phyloP scores from a whole-genome alignment of 2,797 vertebrate species.

The Euphonia xanthogaster region DNA sequence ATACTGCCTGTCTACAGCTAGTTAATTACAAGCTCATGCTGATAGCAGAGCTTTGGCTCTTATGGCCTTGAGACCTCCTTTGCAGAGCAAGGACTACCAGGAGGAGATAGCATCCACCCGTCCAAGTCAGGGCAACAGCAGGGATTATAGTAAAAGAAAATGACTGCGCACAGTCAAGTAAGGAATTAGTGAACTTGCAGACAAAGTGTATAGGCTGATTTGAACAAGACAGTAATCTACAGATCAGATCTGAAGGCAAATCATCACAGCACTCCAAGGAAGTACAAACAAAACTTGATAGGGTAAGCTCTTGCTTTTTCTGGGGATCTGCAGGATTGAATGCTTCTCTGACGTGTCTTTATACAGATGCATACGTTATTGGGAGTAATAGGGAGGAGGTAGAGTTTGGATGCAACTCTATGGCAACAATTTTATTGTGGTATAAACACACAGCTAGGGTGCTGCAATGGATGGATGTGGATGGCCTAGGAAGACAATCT shows the following conservation, averaged over 20 bases:
- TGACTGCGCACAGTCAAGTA: not conserved
- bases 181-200: not conserved
- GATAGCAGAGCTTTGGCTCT: not conserved
- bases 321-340: not conserved
- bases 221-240: not conserved
- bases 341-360: not conserved
- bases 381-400: not conserved
- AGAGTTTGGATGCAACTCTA: not conserved
- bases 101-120: not conserved
- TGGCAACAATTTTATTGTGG: not conserved
- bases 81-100: not conserved
- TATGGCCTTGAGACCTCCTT: not conserved
- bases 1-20: not conserved
- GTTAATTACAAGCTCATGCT: not conserved
- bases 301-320: not conserved
- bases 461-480: not conserved
- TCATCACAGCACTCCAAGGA: not conserved
- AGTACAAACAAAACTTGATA: not conserved
- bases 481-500: not conserved
- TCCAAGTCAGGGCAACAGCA: not conserved
- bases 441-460: not conserved
- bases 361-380: not conserved
- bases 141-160: not conserved
- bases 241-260: not conserved
- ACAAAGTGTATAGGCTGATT: not conserved